Percentiles rank a stretch among this genome's conserved stretches.
These are phyloP conservation scores for Willowsia nigromaculata DNA, from an alignment of 2,888 invertebrate species.

Conservation along the genomic window DNA sequence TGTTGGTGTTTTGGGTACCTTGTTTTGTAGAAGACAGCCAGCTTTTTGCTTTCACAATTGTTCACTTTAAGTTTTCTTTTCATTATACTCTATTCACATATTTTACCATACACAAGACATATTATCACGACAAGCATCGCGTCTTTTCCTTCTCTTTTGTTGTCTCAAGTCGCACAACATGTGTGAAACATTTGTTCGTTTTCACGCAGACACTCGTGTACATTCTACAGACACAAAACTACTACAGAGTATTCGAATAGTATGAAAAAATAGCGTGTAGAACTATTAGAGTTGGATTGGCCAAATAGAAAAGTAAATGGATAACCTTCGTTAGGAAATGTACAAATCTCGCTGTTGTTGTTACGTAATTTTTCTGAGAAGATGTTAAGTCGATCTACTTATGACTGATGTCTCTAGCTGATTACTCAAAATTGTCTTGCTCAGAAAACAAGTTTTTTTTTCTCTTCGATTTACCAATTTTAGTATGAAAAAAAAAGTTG, in stretches of 20 bases:
- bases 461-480: background rate
- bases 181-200: slow-evolving; percentile 44
- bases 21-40: slow-evolving; percentile 49
- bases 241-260: too few relatives aligned
- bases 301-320: background rate
- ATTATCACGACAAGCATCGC: background rate
- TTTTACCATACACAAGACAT: slow-evolving; percentile 40
- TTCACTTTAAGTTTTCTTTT: slow-evolving; percentile 54
- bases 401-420: background rate
- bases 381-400: background rate
- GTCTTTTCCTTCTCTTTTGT: slow-evolving; percentile 36
- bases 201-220: background rate
- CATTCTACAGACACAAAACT: background rate
- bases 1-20: slow-evolving; percentile 19
- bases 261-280: too few relatives aligned
- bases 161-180: slow-evolving; percentile 53
- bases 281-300: background rate
- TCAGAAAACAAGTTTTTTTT: background rate
- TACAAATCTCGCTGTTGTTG: background rate
- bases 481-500: background rate
- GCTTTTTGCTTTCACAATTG: slow-evolving; percentile 65
- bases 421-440: slow-evolving; percentile 24
- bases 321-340: background rate
- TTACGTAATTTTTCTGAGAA: background rate
- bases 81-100: slow-evolving; percentile 49